Evolutionary conservation across 2,797 vertebrate species (phyloP), one percentile per base, ranked within the genome.

Genomic region (Odontamblyopus lacepedii): DNA sequence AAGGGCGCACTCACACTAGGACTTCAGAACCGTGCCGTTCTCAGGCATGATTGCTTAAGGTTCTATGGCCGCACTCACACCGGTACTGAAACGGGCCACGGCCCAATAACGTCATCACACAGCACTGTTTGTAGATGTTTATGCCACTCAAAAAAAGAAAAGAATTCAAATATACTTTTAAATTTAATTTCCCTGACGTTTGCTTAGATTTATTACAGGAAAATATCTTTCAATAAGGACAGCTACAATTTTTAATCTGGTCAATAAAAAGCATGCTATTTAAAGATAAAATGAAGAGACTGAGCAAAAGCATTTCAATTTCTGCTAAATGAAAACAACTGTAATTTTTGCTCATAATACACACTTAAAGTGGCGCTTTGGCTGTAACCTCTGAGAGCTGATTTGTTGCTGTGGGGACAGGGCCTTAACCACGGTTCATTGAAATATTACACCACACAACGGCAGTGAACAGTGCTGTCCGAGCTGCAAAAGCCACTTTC

Each of bases 361-460:
- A 55, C 6, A 57, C 55, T 69, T 56, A 32, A 44, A 44, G 11
- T 44, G 41, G 12, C 44, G 44, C 4, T 15, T 48, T 15, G 12
- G 44, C n/a, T 6, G 29, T 65, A 38, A 55, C 71, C 27, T 59
- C 5, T 15, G 26, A 73, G 72, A 75, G 72, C 69, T 68, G 69
- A 50, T 72, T 19, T 64, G 1, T 50, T 74, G 83, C 72, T 65
- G 70, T 27, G 30, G 75, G 26, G 8, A 61, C 70, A 72, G 11
- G 4, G 75, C 1, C 80, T 67, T 71, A 75, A 81, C 67, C 48
- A 3, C 63, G 2, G 5, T 63, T 88, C 84, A 86, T 88, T 87
- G 86, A 83, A 84, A 83, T 83, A 76, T 90, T 76, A 74, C 72
- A 72, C 70, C 30, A 38, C 62, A 69, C 27, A 60, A 18, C 48